Conservation (phyloP, 2,888 invertebrate genomes). For the Ditylenchus weischeri region DNA sequence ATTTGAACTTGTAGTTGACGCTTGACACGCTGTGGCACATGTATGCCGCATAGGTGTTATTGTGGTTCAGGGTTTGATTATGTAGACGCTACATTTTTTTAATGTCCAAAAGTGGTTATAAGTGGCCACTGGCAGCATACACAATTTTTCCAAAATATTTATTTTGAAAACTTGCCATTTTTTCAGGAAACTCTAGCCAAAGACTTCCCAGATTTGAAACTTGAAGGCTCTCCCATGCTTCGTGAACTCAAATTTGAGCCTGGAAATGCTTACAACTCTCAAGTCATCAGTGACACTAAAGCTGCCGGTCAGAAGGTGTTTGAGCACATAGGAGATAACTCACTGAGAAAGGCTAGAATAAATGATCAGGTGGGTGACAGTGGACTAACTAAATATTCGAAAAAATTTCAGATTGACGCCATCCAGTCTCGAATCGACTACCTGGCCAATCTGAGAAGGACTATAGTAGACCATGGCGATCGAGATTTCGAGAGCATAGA, state of each 20-base stretch:
- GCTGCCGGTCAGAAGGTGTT: conserved; percentile 80
- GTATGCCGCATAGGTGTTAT: no score
- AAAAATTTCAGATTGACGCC: conserved; percentile 68
- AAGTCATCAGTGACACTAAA: conserved; percentile 82
- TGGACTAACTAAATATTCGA: background rate
- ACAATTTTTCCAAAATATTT: no score
- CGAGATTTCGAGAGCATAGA: conserved; percentile 69
- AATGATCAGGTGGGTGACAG: conserved; percentile 19
- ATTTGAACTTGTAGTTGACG: no score
- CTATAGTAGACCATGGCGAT: conserved; percentile 10
- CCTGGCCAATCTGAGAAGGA: conserved; percentile 2
- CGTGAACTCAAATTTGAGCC: conserved; percentile 45
- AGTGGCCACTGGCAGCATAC: no score
- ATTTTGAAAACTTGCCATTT: background rate
- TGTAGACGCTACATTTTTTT: no score
- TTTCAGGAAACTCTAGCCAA: background rate
- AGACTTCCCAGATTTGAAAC: background rate
- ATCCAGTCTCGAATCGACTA: conserved; percentile 72
- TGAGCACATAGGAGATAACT: conserved; percentile 67
- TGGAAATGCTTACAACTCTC: conserved; percentile 69
- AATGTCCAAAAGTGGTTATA: no score
- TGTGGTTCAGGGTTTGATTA: no score
- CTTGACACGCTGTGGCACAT: no score
- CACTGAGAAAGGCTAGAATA: conserved; percentile 60
- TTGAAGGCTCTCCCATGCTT: conserved; percentile 20